Conservation (phyloP, 2,888 invertebrate species). For the Galeopsomyia nigrocyanea region DNA sequence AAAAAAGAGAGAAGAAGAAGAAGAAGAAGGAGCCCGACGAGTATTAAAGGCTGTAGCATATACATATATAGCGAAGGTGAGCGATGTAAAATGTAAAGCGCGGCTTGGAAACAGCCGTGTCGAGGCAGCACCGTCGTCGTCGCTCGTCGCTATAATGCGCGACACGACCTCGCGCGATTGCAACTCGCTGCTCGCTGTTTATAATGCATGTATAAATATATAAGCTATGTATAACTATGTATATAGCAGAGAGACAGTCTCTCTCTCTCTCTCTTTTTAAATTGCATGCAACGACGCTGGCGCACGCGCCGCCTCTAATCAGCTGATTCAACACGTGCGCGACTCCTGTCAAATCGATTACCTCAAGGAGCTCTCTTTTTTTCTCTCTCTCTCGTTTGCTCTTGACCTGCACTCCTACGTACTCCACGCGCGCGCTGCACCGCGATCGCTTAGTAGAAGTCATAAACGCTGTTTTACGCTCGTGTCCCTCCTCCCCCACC, state of each 20-base stretch:
- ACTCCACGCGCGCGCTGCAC: constrained; percentile 17
- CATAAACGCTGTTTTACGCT: too few species aligned
- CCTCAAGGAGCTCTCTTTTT: constrained; percentile 25
- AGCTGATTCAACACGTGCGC: constrained; percentile 45
- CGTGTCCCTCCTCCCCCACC: too few species aligned
- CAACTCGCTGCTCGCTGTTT: too few species aligned
- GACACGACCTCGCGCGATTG: too few species aligned
- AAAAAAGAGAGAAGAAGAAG: too few species aligned
- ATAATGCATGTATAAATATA: too few species aligned
- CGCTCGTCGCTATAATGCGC: constrained; percentile 34
- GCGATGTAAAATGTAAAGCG: not conserved
- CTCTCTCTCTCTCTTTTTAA: too few species aligned
- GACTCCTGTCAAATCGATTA: constrained; percentile 45
- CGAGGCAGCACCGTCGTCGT: constrained; percentile 36
- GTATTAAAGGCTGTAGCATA: too few species aligned
- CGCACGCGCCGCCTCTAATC: constrained; percentile 24
- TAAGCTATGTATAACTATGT: constrained; percentile 20
- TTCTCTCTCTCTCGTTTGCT: constrained; percentile 6
- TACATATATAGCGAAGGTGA: too few species aligned
- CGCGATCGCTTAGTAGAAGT: too few species aligned
- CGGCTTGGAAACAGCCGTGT: constrained; percentile 22
- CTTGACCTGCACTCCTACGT: constrained; percentile 34
- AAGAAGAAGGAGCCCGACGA: too few species aligned
- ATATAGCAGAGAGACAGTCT: constrained; percentile 19
- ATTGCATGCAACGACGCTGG: not conserved